Percentiles rank a stretch among this genome's conserved stretches.
Evolutionary conservation across 2,888 invertebrate genomes (phyloP).

Genomic region (Congeria kusceri): DNA sequence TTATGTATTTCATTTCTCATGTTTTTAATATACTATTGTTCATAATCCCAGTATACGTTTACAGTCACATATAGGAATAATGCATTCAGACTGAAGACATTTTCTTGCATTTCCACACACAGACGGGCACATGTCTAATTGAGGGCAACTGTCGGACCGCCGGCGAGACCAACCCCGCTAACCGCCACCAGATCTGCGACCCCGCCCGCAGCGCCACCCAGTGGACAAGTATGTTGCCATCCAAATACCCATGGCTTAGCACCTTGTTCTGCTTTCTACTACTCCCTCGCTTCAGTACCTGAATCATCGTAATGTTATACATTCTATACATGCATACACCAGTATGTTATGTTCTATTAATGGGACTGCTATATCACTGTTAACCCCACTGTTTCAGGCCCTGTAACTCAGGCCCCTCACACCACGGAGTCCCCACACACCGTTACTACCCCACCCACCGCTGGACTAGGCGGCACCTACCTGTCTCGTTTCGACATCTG

Average conservation of each 20-base stretch:
- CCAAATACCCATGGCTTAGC: no score
- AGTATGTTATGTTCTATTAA: no score
- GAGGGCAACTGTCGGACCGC: conserved; percentile 64
- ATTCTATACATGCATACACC: no score
- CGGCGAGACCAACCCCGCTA: conserved; percentile 46
- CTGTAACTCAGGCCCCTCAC: conserved; percentile 13
- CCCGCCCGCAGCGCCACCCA: conserved; percentile 52
- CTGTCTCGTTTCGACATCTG: conserved; percentile 51
- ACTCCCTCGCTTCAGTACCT: no score
- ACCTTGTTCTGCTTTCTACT: no score
- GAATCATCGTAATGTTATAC: no score
- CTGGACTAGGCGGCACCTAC: conserved; percentile 33
- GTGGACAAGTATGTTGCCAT: conserved; percentile 58
- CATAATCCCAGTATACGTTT: no score
- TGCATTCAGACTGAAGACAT: no score
- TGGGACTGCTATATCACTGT: not conserved
- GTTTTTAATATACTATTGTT: no score
- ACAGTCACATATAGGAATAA: no score
- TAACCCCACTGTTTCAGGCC: not conserved
- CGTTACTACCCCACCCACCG: conserved; percentile 14
- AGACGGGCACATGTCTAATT: conserved; percentile 71
- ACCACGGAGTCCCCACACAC: conserved; percentile 4
- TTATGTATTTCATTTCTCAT: no score
- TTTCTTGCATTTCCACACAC: not conserved
- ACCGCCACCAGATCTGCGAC: conserved; percentile 60